These are phyloP conservation scores for Rhagologus leucostigma DNA, from an alignment of 2,113 vertebrate genomes.

Conservation along the genomic window DNA sequence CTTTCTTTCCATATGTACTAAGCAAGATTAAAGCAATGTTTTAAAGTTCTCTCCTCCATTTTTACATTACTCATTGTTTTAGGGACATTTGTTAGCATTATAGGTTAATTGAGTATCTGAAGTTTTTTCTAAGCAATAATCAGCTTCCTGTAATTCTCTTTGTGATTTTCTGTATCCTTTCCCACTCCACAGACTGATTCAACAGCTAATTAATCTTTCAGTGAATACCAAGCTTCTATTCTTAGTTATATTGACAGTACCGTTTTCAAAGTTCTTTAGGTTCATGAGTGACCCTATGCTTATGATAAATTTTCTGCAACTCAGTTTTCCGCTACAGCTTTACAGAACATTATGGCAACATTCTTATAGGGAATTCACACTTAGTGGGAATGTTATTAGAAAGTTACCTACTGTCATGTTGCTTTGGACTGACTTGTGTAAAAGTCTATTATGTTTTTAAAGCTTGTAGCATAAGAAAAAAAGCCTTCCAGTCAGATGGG, in stretches of 20 bases:
- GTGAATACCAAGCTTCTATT: conserved; percentile 35
- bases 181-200: not conserved
- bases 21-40: not conserved
- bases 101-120: not conserved
- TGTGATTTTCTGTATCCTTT: not conserved
- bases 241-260: not conserved
- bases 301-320: not conserved
- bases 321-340: not conserved
- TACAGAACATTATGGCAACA: not conserved
- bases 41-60: not conserved
- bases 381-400: not conserved
- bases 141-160: not conserved
- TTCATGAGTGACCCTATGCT: not conserved
- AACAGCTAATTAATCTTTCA: not conserved
- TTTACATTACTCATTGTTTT: not conserved
- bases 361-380: not conserved
- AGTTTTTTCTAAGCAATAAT: not conserved
- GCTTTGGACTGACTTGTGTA: not conserved
- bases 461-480: not conserved
- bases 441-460: not conserved
- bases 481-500: not conserved
- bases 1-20: not conserved
- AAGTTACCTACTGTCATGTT: not conserved
- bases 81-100: not conserved
- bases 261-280: not conserved